Evolutionary conservation across 2,113 vertebrate species (phyloP).

Genomic region (Tinamus guttatus): DNA sequence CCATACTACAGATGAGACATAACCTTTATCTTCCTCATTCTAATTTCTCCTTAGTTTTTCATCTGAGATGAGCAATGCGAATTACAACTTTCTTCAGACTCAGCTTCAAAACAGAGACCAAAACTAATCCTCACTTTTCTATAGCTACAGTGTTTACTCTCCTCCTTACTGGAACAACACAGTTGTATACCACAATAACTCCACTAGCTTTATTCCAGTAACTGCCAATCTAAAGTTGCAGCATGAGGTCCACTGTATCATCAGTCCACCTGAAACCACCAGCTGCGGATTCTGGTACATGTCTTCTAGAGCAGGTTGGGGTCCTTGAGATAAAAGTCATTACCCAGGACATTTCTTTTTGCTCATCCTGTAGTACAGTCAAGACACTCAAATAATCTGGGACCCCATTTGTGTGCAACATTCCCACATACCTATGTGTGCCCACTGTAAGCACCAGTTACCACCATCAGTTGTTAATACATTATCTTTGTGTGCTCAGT

Average conservation of each 20-base stretch:
- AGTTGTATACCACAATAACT: background rate
- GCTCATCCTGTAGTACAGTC: background rate
- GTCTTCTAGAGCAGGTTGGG: background rate
- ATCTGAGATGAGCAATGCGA: background rate
- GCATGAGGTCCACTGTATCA: background rate
- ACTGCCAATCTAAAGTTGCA: background rate
- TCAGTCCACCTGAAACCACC: background rate
- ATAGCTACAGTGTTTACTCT: background rate
- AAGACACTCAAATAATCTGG: background rate
- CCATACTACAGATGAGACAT: background rate
- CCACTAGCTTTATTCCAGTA: background rate
- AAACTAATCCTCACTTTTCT: background rate
- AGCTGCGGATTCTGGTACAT: rapidly evolving
- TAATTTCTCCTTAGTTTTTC: background rate
- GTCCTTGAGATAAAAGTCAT: background rate
- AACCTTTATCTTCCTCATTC: background rate
- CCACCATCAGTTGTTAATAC: background rate
- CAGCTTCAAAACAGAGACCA: background rate
- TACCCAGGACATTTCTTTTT: rapidly evolving
- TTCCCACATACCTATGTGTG: background rate
- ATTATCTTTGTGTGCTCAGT: background rate
- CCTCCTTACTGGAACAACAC: background rate
- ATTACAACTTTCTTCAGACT: background rate
- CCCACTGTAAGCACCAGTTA: background rate
- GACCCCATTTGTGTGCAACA: rapidly evolving